Evolutionary conservation across 53 echinoderm and acorn worm genomes (phyloP), one percentile per base, ranked within the genome.

Genomic region (Holothuria scabra): DNA sequence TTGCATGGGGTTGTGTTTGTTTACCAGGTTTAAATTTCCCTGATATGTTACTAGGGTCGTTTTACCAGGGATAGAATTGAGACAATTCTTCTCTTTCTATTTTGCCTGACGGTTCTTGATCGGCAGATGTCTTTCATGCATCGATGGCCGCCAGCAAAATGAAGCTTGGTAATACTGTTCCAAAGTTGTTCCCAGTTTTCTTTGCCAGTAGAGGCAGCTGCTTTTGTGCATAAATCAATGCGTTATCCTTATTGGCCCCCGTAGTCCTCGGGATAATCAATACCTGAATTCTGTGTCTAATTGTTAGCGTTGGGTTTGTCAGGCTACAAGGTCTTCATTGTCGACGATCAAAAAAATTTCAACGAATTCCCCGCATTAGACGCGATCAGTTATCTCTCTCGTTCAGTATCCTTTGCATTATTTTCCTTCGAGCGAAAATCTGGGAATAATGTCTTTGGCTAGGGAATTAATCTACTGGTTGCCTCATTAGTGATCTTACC

Each of bases 51-150:
- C 52, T 52, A 52, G 52, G 23, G 72, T n/a, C 33, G 72, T n/a
- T 72, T 11, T 72, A 72, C 72, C 44, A 72, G 72, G 72, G 72
- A 72, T 69, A 38, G 16, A 34, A 6, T 41, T 69, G 35, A 32
- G 69, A 1, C 32, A 67, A 37, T 21, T 30, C 29, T 72, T 72
- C 37, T 7, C 69, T 28, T 29, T 31, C 65, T 5, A 28, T 24
- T 72, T 72, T 46, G 22, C 72, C 44, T 24, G 48, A 72, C 72
- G 72, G 48, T 72, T 38, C 48, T 72, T 72, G 72, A 72, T 72
- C 72, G 46, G 72, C 72, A 72, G 72, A 72, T 72, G 72, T 44
- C 23, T 72, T 72, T 72, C 72, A 72, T 46, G 72, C 72, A 35
- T 72, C 46, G 46, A 72, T 72, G 48, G 72, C 72, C 72, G 46